Evolutionary conservation across 2,113 vertebrate species (phyloP).

Genomic region (rat (Rattus norvegicus)): DNA sequence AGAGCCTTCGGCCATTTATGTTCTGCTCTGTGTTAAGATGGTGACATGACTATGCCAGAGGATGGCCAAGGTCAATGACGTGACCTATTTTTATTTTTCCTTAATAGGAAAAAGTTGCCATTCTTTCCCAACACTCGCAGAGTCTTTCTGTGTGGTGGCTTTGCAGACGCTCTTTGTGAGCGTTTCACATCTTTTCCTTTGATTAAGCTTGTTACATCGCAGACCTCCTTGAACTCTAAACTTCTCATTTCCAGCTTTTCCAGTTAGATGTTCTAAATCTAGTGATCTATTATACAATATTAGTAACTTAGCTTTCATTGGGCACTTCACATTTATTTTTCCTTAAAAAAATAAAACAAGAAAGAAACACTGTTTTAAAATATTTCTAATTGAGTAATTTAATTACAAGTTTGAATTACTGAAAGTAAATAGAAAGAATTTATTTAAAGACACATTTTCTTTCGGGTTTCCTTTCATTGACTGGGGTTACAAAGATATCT

Average conservation of each 20-base stretch:
- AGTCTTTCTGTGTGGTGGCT: constrained; percentile 81
- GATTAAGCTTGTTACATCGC: constrained; percentile 82
- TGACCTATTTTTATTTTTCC: constrained; percentile 84
- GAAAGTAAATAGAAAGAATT: neutral
- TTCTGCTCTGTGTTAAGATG: constrained; percentile 73
- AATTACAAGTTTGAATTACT: constrained; percentile 47
- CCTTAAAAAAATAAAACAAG: constrained; percentile 49
- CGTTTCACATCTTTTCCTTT: constrained; percentile 83
- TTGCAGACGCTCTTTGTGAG: constrained; percentile 80
- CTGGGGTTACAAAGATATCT: constrained; percentile 18
- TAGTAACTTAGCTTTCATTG: constrained; percentile 70
- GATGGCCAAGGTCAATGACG: constrained; percentile 81
- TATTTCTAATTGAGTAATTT: constrained; percentile 34
- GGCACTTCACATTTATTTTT: constrained; percentile 28
- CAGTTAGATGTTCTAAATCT: constrained; percentile 75
- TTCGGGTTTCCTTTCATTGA: constrained; percentile 35
- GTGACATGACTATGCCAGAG: constrained; percentile 80
- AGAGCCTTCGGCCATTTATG: constrained; percentile 71
- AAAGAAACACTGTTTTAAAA: constrained; percentile 48
- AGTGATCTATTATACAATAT: constrained; percentile 76
- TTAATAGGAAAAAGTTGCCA: constrained; percentile 83
- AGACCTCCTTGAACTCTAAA: constrained; percentile 83
- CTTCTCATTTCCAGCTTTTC: constrained; percentile 80
- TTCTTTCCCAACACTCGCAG: constrained; percentile 79
- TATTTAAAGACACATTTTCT: neutral